phyloP scores from a whole-genome alignment of 2,888 invertebrate species.

The Cosmia trapezina region DNA sequence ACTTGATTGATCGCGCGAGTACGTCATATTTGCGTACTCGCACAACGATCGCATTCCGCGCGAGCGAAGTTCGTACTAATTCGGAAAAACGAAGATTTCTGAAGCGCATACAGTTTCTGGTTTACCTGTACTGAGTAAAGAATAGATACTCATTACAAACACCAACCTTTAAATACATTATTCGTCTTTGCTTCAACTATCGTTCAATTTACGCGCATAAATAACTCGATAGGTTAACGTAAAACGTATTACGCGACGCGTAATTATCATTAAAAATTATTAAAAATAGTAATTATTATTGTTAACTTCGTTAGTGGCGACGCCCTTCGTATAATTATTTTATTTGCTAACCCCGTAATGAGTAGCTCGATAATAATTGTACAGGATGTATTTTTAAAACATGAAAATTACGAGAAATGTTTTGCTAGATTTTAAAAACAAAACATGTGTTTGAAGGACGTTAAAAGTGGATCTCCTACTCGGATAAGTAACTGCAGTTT shows the following conservation, averaged over 20 bases:
- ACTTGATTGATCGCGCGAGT: not conserved
- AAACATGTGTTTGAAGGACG: not conserved
- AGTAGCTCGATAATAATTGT: not conserved
- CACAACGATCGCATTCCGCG: not conserved
- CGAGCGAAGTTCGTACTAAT: not conserved
- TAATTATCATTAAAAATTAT: conserved; percentile 18
- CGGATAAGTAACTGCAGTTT: not conserved
- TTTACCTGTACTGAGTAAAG: not conserved
- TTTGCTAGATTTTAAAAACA: not conserved
- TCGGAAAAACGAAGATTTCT: not conserved
- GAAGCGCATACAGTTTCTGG: not conserved
- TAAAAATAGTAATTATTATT: conserved; percentile 6
- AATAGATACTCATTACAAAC: conserved; percentile 1
- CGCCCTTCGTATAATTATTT: conserved; percentile 27
- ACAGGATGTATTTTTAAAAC: conserved; percentile 26
- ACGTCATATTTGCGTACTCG: not conserved
- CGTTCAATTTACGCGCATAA: conserved; percentile 22
- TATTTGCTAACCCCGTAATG: conserved; percentile 17
- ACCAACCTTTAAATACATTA: conserved; percentile 3
- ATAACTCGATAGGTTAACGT: conserved; percentile 2
- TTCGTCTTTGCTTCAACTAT: conserved; percentile 1
- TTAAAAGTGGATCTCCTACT: not conserved
- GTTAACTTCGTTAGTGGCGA: conserved; percentile 29
- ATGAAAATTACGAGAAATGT: not conserved
- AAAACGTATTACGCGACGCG: not conserved